A percentile compares a stretch with the other conserved stretches of the same genome.
Conservation (phyloP, 2,888 invertebrate genomes). For the Clivina fossor region DNA sequence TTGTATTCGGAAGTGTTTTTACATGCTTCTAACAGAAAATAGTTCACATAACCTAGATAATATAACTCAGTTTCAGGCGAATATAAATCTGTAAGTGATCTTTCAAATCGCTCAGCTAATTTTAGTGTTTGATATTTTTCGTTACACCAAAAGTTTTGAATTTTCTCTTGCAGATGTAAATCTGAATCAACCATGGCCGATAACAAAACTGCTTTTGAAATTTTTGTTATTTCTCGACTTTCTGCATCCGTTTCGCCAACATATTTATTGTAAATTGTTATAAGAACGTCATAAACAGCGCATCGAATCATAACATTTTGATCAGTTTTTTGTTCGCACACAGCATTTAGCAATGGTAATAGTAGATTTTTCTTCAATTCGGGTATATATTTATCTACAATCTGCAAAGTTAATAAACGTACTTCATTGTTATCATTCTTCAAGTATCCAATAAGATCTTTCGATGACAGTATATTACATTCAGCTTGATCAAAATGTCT, state of each 20-base stretch:
- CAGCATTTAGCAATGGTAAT: conserved; percentile 3
- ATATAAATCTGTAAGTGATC: conserved; percentile 59
- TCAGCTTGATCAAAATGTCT: conserved; percentile 17
- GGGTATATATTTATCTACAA: conserved; percentile 12
- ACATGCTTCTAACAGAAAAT: conserved; percentile 59
- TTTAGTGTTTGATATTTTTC: conserved; percentile 54
- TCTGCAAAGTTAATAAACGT: conserved; percentile 23
- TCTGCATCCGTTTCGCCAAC: conserved; percentile 39
- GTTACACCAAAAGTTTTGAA: conserved; percentile 62
- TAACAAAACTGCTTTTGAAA: conserved; percentile 51
- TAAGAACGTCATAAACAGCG: conserved; percentile 53
- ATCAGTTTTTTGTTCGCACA: conserved; percentile 17
- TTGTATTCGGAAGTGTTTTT: conserved; percentile 58
- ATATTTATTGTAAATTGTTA: conserved; percentile 47
- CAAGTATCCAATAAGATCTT: conserved; percentile 22
- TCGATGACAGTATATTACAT: conserved; percentile 1
- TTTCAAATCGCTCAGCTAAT: conserved; percentile 58
- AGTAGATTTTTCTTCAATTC: conserved; percentile 3
- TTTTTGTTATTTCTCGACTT: conserved; percentile 40
- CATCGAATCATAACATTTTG: conserved; percentile 39
- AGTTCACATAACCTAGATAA: conserved; percentile 61
- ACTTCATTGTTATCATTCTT: conserved; percentile 18
- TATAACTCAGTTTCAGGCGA: conserved; percentile 57
- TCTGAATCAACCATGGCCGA: conserved; percentile 56
- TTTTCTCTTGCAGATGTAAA: conserved; percentile 53